Evolutionary conservation across 92 coral and sea anemone species (phyloP).

Genomic region (Virgularia gustaviana): DNA sequence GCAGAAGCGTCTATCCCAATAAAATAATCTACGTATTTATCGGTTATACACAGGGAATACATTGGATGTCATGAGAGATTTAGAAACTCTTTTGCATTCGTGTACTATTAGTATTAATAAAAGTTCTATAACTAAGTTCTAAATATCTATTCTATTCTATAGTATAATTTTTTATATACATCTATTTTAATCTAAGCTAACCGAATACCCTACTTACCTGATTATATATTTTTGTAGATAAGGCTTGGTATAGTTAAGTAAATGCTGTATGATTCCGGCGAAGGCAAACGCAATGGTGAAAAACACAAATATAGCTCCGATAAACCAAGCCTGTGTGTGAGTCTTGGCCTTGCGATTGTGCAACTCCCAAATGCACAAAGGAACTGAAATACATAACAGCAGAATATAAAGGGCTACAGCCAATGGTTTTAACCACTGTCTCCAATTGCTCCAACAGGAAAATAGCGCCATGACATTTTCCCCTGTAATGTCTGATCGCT

Average conservation of each 20-base stretch:
- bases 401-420: constrained; percentile 65
- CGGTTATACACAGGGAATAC: too few species aligned
- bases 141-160: neutral
- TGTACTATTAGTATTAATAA: too few species aligned
- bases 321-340: constrained; percentile 89
- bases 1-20: too few species aligned
- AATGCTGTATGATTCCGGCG: constrained; percentile 86
- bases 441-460: constrained; percentile 54
- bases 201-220: constrained; percentile 46
- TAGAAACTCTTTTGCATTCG: too few species aligned
- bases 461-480: constrained; percentile 41
- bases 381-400: constrained; percentile 76
- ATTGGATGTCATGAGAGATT: too few species aligned
- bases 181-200: neutral
- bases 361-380: constrained; percentile 79
- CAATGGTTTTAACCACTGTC: constrained; percentile 75
- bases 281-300: constrained; percentile 78
- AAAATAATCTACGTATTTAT: too few species aligned
- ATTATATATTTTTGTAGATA: constrained; percentile 79
- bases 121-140: too few species aligned
- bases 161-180: neutral
- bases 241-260: constrained; percentile 81
- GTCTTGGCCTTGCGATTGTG: constrained; percentile 71
- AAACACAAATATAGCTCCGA: constrained; percentile 82
- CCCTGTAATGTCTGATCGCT: neutral